phyloP scores from a whole-genome alignment of 2,113 vertebrate species.

The Planiliza haematocheilus region DNA sequence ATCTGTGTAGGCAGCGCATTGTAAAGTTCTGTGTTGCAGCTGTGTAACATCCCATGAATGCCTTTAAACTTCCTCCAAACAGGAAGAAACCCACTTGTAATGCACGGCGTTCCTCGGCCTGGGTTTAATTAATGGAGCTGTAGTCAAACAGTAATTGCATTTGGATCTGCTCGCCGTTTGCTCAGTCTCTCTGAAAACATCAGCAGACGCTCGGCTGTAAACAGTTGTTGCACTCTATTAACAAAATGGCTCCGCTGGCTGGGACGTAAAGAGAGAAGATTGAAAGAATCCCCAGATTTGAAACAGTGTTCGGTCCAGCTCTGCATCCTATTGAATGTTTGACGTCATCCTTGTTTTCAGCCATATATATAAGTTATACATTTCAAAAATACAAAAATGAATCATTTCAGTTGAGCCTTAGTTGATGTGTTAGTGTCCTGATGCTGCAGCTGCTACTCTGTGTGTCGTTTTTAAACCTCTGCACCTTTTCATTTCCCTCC shows the following conservation, averaged over 20 bases:
- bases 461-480: conserved; percentile 31
- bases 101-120: conserved; percentile 9
- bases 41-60: not conserved
- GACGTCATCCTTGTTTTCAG: too few species aligned
- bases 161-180: conserved; percentile 37
- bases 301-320: too few species aligned
- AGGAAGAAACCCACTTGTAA: conserved; percentile 28
- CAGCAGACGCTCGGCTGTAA: conserved; percentile 35
- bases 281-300: too few species aligned
- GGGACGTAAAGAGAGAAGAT: not conserved
- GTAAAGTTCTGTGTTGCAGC: conserved; percentile 3
- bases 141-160: conserved; percentile 42
- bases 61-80: conserved; percentile 2
- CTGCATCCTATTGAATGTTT: too few species aligned
- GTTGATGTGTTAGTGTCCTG: not conserved
- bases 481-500: conserved; percentile 63
- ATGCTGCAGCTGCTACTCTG: conserved; percentile 14
- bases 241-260: conserved; percentile 40
- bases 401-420: not conserved
- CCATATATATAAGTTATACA: too few species aligned
- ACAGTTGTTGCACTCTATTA: conserved; percentile 46
- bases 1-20: too few species aligned
- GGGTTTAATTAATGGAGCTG: conserved; percentile 48
- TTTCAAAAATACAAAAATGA: not conserved
- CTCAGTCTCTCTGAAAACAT: conserved; percentile 12